Evolutionary conservation across 2,797 vertebrate genomes (phyloP).

Genomic region (Sciurus vulgaris): DNA sequence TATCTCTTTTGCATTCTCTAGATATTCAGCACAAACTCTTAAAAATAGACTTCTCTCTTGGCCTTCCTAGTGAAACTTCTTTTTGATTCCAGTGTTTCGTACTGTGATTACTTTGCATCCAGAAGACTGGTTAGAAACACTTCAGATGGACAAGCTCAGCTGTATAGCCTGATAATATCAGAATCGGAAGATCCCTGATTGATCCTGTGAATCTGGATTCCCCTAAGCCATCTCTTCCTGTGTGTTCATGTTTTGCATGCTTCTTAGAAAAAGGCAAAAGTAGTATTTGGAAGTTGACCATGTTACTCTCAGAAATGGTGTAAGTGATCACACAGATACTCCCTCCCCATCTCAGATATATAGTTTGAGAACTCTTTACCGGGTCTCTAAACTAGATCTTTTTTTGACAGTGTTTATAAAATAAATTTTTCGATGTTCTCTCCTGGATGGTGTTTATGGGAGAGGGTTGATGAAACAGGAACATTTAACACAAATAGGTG

Average conservation of each 20-base stretch:
- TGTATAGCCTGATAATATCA: conserved; percentile 82
- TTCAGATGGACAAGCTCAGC: conserved; percentile 84
- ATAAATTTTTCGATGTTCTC: background rate
- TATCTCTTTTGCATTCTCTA: conserved; percentile 75
- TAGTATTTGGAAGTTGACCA: background rate
- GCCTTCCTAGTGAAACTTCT: conserved; percentile 83
- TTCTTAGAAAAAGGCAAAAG: background rate
- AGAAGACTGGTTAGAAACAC: conserved; percentile 80
- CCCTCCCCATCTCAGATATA: background rate
- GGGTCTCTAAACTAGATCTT: background rate
- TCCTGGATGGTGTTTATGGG: background rate
- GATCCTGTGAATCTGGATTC: conserved; percentile 60
- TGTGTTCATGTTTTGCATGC: background rate
- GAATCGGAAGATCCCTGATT: conserved; percentile 69
- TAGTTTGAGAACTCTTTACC: conserved; percentile 25
- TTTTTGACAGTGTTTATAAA: accelerated
- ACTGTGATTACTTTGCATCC: conserved; percentile 86
- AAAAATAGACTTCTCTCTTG: conserved; percentile 85
- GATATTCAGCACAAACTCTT: conserved; percentile 83
- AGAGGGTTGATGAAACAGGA: background rate
- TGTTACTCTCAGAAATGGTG: background rate
- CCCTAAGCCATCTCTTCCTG: conserved; percentile 29
- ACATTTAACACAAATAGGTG: background rate
- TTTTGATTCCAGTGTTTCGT: conserved; percentile 86
- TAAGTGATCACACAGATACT: background rate